Percentiles rank a stretch among this genome's conserved stretches.
These are phyloP conservation scores for Arctopsyche grandis DNA, from an alignment of 1,140 invertebrate species.

Conservation along the genomic window DNA sequence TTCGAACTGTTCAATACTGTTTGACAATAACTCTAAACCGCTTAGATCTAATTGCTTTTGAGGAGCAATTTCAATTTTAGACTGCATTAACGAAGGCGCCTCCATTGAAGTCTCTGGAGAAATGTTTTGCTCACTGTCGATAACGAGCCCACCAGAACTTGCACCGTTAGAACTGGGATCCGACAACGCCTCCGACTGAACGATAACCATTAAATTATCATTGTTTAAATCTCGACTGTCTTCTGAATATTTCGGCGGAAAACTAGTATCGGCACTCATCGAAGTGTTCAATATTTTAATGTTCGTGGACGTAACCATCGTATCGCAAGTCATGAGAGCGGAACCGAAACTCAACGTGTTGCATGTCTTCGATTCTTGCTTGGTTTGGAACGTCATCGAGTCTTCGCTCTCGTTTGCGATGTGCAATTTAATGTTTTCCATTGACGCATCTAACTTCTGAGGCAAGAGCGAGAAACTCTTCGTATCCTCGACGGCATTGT, in stretches of 20 bases:
- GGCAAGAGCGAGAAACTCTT: conserved; percentile 6
- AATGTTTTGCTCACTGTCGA: conserved; percentile 58
- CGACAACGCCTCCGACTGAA: conserved; percentile 57
- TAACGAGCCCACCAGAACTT: conserved; percentile 59
- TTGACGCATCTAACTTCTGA: background rate
- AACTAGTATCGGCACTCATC: conserved; percentile 16
- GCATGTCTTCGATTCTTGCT: conserved; percentile 58
- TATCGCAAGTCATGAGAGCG: conserved; percentile 1
- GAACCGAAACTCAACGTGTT: conserved; percentile 58
- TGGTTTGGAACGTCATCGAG: conserved; percentile 54
- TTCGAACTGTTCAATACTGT: conserved; percentile 82
- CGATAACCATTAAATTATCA: conserved; percentile 61
- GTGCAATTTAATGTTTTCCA: conserved; percentile 28
- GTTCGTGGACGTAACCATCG: background rate
- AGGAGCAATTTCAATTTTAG: conserved; percentile 49
- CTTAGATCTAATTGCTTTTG: conserved; percentile 73
- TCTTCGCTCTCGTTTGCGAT: conserved; percentile 22
- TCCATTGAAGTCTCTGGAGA: conserved; percentile 54
- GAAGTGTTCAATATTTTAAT: conserved; percentile 28
- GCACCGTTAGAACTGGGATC: conserved; percentile 58
- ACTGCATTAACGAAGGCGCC: conserved; percentile 45
- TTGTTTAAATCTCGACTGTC: conserved; percentile 56
- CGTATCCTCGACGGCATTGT: conserved; percentile 15
- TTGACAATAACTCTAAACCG: conserved; percentile 82
- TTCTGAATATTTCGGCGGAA: conserved; percentile 55